phyloP scores from a whole-genome alignment of 2,888 invertebrate genomes.

The Lepidocyrtoides sp. region DNA sequence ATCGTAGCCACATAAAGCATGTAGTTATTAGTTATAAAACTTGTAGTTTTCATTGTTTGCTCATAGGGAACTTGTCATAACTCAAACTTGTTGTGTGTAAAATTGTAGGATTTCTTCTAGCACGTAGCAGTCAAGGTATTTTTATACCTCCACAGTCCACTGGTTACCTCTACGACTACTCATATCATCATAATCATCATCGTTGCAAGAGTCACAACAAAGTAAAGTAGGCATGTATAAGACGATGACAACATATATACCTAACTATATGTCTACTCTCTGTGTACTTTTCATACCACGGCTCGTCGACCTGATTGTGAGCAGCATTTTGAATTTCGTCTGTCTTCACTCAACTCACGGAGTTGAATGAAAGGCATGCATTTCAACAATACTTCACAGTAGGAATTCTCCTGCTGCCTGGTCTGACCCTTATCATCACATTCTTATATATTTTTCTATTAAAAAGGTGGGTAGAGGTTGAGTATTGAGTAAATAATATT shows the following conservation, averaged over 20 bases:
- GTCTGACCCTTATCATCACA: slow-evolving; percentile 47
- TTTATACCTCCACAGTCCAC: background rate
- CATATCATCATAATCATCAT: background rate
- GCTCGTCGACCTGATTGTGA: slow-evolving; percentile 33
- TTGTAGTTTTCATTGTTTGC: slow-evolving; percentile 57
- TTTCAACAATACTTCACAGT: slow-evolving; percentile 61
- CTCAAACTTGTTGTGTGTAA: slow-evolving; percentile 34
- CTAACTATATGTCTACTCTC: background rate
- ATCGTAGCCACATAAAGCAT: slow-evolving; percentile 9
- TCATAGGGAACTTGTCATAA: slow-evolving; percentile 44
- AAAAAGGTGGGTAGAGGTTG: slow-evolving; percentile 42
- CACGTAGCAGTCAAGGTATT: slow-evolving; percentile 17
- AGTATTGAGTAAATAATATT: slow-evolving; percentile 52
- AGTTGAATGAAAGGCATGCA: slow-evolving; percentile 51
- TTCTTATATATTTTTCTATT: slow-evolving; percentile 25
- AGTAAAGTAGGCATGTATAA: background rate
- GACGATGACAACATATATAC: too few species aligned
- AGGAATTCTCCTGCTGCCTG: slow-evolving; percentile 43
- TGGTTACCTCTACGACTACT: background rate
- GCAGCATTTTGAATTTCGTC: slow-evolving; percentile 29
- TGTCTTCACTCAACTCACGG: slow-evolving; percentile 12
- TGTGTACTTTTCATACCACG: background rate
- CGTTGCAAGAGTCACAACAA: slow-evolving; percentile 18
- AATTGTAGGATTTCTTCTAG: slow-evolving; percentile 22
- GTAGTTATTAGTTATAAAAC: slow-evolving; percentile 46